Conservation (phyloP, 2,888 invertebrate species). For the Cerastis leucographa region DNA sequence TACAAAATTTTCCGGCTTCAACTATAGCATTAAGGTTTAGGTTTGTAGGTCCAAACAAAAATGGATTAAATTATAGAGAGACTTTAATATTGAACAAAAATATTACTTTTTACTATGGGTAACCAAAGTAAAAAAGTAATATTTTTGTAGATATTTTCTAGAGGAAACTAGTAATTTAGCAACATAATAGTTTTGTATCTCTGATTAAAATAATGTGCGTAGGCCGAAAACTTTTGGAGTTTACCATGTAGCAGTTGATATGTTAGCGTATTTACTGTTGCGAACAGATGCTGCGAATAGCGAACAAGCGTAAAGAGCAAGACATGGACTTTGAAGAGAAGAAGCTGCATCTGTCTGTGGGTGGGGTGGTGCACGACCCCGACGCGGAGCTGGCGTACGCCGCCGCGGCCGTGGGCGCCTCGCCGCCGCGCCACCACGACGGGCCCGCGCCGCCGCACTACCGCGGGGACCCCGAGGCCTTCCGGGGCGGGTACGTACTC, state of each 20-base stretch:
- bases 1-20: no score
- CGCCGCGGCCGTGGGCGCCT: conserved; percentile 91
- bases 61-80: no score
- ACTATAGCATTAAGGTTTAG: no score
- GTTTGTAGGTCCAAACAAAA: no score
- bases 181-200: no score
- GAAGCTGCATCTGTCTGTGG: conserved; percentile 96
- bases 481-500: conserved; percentile 69
- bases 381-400: conserved; percentile 91
- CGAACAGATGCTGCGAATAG: conserved; percentile 92
- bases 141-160: no score
- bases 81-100: no score
- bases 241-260: background rate
- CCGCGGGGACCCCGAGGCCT: conserved; percentile 77
- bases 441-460: conserved; percentile 72
- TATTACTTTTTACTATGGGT: no score
- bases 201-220: no score
- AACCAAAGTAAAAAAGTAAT: no score
- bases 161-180: no score
- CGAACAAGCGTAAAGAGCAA: conserved; percentile 97
- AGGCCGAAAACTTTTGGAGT: no score
- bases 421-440: conserved; percentile 81
- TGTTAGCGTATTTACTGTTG: background rate
- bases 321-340: conserved; percentile 99
- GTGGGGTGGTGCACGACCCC: conserved; percentile 87